Conservation (phyloP, 2,888 invertebrate genomes). For the Parthenolecanium corni region DNA sequence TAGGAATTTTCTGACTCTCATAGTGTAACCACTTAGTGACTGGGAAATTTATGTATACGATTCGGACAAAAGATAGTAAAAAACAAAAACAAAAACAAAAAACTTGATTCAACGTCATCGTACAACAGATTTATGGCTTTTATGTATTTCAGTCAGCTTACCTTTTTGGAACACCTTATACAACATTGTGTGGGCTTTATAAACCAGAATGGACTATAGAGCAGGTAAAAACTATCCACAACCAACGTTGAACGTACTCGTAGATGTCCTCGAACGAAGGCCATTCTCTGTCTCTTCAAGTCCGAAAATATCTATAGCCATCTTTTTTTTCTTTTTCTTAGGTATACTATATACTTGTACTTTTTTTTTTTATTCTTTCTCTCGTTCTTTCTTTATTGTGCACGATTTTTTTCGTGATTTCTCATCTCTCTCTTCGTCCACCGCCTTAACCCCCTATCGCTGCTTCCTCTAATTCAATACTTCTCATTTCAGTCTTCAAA, state of each 20-base stretch:
- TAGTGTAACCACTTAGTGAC: no score
- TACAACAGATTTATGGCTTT: no score
- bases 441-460: neutral
- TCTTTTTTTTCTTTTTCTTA: neutral
- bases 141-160: no score
- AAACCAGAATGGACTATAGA: conserved; percentile 11
- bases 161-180: conserved; percentile 15
- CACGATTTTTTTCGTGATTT: neutral
- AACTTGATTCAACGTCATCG: no score
- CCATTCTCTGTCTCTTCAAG: neutral
- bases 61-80: no score
- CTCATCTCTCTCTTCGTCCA: neutral
- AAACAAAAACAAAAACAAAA: no score
- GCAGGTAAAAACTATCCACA: conserved; percentile 20
- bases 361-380: neutral
- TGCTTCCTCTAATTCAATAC: neutral
- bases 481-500: no score
- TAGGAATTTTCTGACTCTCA: no score
- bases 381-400: neutral
- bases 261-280: conserved; percentile 16
- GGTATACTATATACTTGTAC: neutral
- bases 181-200: conserved; percentile 13
- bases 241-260: conserved; percentile 7
- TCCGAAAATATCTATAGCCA: no score
- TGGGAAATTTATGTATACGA: no score